Evolutionary conservation across 2,797 vertebrate genomes (phyloP), one percentile per base, ranked within the genome.

Genomic region (Toxotes lorentzi): DNA sequence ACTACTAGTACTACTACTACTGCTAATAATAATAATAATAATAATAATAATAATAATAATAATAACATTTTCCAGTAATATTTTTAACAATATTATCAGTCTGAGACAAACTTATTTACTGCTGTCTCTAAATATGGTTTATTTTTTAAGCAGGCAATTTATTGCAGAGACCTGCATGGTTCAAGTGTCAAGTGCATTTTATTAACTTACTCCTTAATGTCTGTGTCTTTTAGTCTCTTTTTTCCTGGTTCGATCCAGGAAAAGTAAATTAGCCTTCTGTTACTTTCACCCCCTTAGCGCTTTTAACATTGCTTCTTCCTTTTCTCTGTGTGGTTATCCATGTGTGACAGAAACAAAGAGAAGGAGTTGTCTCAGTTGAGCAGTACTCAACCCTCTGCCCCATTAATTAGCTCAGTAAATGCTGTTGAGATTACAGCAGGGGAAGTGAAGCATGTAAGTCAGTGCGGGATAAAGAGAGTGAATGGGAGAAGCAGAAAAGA

Each of bases 341-440:
- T 78, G 73, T 85, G 58, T 85, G 70, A 41, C 24, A 72, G 67
- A 84, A 59, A 89, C 86, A 88, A 87, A 85, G 80, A 77, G 67
- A 82, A 78, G 69, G 77, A 83, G 76, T 76, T 64, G 84, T 86
- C 73, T 90, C 81, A 83, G 85, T 58, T 84, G 83, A 91, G 86
- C 81, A 79, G 58, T 79, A 85, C 84, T 89, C 90, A 92, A 89
- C 84, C 91, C 86, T 89, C 85, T 86, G 91, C 88, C 91, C 91
- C 66, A 70, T 89, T 92, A 92, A 95, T 95, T 93, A 94, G 88
- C 90, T 88, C 89, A 73, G 90, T 87, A 88, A 94, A 91, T 89
- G 84, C 92, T 87, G 82, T 76, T 81, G 83, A 89, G 81, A 91
- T 91, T 88, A 91, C 77, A 88, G 87, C 78, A 73, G 78, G 58